A percentile compares a stretch with the other conserved stretches of the same genome.
phyloP scores from a whole-genome alignment of 2,797 vertebrate species.

The Serranus cabrilla region DNA sequence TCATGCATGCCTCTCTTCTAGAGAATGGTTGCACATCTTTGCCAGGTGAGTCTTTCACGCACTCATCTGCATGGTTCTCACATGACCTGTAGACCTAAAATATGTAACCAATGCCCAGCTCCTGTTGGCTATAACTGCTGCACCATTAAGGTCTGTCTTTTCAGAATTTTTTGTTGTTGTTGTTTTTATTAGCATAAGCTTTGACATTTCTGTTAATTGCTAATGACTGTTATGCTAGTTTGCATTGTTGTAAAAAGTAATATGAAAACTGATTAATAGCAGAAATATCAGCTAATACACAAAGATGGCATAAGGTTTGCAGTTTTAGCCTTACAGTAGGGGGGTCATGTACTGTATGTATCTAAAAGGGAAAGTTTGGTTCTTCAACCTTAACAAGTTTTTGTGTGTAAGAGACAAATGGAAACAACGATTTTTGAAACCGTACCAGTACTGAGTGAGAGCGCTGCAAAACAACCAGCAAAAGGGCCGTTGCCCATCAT shows the following conservation, averaged over 20 bases:
- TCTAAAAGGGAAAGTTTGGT: background rate
- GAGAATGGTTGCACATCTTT: slow-evolving; percentile 99
- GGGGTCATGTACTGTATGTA: slow-evolving; percentile 27
- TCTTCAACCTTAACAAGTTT: too few species aligned
- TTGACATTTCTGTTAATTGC: background rate
- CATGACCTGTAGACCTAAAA: slow-evolving; percentile 25
- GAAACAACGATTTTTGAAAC: too few species aligned
- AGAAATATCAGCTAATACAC: background rate
- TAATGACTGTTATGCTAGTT: background rate
- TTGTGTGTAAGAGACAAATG: too few species aligned
- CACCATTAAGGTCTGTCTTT: slow-evolving; percentile 13
- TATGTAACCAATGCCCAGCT: slow-evolving; percentile 28
- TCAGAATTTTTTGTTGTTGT: background rate
- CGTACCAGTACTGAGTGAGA: too few species aligned
- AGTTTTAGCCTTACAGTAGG: slow-evolving; percentile 62
- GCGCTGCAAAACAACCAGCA: too few species aligned
- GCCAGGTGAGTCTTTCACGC: slow-evolving; percentile 95
- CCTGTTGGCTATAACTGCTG: slow-evolving; percentile 65
- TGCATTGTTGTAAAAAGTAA: slow-evolving; percentile 1
- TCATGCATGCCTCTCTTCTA: slow-evolving; percentile 97
- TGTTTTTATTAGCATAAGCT: background rate
- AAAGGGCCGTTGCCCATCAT: too few species aligned
- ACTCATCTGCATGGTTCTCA: slow-evolving; percentile 80
- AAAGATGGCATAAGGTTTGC: slow-evolving; percentile 29
- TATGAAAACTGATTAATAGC: background rate